Evolutionary conservation across 2,113 vertebrate species (phyloP), one percentile per base, ranked within the genome.

Genomic region (Apteryx mantelli): DNA sequence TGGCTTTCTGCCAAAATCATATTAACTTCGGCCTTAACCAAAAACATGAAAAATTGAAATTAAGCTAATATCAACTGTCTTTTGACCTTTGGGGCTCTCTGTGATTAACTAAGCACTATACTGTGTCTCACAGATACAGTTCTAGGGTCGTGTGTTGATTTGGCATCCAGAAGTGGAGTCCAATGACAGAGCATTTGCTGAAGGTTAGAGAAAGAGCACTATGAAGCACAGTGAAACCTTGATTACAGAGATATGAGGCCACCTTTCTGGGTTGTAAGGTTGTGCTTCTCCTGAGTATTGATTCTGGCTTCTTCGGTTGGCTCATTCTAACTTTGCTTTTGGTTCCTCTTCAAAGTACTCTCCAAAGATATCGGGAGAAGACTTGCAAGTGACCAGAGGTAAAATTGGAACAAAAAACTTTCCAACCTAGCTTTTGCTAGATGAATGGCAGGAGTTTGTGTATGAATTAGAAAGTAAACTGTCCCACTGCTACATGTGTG

Each of bases 31-130:
- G 95, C 87, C 70, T 93, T 95, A 66, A 68, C 26, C 75, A 96
- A 91, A 77, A 95, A 61, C 44, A 95, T 86, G 82, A 93, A 60
- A 95, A 82, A 69, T 86, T 95, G 94, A 95, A 95, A 96, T 94
- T 91, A 97, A 95, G 73, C 64, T 96, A 96, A 79, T 91, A 95
- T 71, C 34, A 89, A 89, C 82, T 93, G 11, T 58, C 44, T 83
- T 96, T 95, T 94, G 91, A 96, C 80, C 86, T 97, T 96, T 82
- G 61, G 42, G 60, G 38, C 68, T 91, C 34, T 77, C 60, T 88
- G 65, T 91, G 91, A 83, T 88, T 86, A 93, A 81, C 95, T 82
- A 93, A 97, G 28, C 71, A 16, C 60, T 84, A 21, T 66, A 69
- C 17, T 44, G n/a, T 86, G 44, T 73, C 66, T 91, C 53, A 64